A percentile compares a stretch with the other conserved stretches of the same genome.
These are phyloP conservation scores for Cyprinus carpio DNA, from an alignment of 2,113 vertebrate genomes.

Conservation along the genomic window DNA sequence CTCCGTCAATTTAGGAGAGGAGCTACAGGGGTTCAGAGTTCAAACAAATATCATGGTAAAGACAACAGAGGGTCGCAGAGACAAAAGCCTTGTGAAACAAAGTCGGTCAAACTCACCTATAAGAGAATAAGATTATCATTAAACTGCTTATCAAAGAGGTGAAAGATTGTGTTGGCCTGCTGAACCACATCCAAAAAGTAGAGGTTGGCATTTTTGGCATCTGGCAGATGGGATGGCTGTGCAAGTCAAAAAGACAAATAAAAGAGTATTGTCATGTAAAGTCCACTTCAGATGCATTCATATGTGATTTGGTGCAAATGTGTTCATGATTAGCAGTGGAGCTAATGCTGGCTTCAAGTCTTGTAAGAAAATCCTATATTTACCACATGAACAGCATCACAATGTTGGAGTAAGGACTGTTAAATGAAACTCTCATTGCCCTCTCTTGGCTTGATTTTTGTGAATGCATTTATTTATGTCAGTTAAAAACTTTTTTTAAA, in stretches of 20 bases:
- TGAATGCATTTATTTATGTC: not conserved
- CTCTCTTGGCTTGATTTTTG: not conserved
- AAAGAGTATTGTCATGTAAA: not conserved
- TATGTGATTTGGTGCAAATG: no score
- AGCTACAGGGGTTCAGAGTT: slow-evolving; percentile 74
- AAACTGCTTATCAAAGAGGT: slow-evolving; percentile 99
- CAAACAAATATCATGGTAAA: slow-evolving; percentile 27
- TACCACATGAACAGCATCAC: not conserved
- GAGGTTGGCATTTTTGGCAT: slow-evolving; percentile 94
- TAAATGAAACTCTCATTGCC: not conserved
- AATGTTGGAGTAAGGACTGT: not conserved
- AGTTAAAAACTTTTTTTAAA: no score
- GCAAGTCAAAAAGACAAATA: slow-evolving; percentile 53
- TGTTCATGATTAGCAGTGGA: not conserved
- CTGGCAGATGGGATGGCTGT: slow-evolving; percentile 94
- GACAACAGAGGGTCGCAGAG: not conserved
- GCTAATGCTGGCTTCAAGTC: not conserved
- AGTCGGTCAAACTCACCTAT: slow-evolving; percentile 82
- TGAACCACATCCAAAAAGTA: slow-evolving; percentile 99
- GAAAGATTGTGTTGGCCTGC: slow-evolving; percentile 98
- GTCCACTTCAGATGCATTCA: not conserved
- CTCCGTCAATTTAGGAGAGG: slow-evolving; percentile 95
- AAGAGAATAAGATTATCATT: slow-evolving; percentile 98
- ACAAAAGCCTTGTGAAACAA: not conserved
- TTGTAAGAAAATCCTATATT: not conserved